Base-by-base conservation (phyloP, 2,797 vertebrate species). In the Australoheros facetus region DNA sequence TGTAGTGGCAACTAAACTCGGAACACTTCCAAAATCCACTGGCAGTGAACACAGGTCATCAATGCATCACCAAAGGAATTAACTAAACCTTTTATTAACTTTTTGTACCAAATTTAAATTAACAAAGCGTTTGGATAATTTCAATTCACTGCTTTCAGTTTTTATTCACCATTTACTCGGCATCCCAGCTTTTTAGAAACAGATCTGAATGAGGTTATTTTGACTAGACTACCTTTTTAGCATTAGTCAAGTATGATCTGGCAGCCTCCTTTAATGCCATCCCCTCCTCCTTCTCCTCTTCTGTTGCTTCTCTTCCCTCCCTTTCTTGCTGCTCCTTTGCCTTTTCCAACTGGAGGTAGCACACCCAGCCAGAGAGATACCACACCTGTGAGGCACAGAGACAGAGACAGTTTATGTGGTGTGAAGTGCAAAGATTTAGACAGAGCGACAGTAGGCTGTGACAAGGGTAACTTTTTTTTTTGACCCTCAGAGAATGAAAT, bases 351-450 rank as follows among this genome's bases (percentile, higher is more conserved):
- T 94, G 94, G 89, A 96, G 94, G 92, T 94, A 96, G 90, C 94
- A 95, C 75, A 94, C 92, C 91, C 94, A 96, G 72, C 94, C 94
- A 7, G 95, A 95, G 87, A 97, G 92, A 91, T 95, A 96, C 95
- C 94, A 96, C 87, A 96, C 95, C 95, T 96, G 91, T 82, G 82
- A 92, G 86, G 85, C 77, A 91, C 77, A 77, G 64, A 77, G 62
- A 73, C 42, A 74, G 21, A 71, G 73, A 45, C 57, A 69, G 64
- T 51, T 69, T 51, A 32, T 5, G 7, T 51, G 7, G 19, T 16
- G 42, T 30, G 32, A 75, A 55, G 56, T 17, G 13, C 60, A 78
- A 39, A 69, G 64, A 69, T 51, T 69, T 69, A 87, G 28, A 79
- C 76, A 77, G 72, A 85, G 82, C 42, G 59, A 79, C 85, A 86